phyloP scores from a whole-genome alignment of 2,797 vertebrate species.

The Trichosurus vulpecula region DNA sequence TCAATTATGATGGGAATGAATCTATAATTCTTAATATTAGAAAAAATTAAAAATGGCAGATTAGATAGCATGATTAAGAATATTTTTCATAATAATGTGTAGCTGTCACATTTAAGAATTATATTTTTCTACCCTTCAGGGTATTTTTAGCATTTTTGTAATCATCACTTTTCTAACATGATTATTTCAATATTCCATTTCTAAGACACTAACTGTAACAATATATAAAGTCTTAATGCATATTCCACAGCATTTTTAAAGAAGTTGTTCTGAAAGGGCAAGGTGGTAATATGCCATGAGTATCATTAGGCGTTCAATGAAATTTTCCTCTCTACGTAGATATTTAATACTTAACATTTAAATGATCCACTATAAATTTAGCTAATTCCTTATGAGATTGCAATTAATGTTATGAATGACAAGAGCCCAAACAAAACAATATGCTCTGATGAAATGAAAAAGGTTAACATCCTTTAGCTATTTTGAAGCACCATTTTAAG shows the following conservation, averaged over 20 bases:
- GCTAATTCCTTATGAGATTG: neutral
- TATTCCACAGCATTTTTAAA: neutral
- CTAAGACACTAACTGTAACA: neutral
- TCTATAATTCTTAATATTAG: neutral
- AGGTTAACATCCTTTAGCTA: neutral
- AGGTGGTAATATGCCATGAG: neutral
- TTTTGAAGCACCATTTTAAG: neutral
- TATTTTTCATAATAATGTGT: neutral
- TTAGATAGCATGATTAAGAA: neutral
- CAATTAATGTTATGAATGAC: neutral
- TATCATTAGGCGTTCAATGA: neutral
- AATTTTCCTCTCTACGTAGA: neutral
- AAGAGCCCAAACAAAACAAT: neutral
- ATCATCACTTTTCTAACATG: neutral
- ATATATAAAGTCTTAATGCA: neutral
- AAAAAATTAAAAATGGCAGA: neutral
- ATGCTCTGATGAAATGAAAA: neutral
- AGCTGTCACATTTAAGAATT: neutral
- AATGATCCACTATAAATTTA: neutral
- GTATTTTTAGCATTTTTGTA: neutral
- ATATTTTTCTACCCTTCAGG: neutral
- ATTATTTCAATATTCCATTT: neutral
- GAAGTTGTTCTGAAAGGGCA: neutral
- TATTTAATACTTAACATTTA: neutral
- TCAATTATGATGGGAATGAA: neutral